Evolutionary conservation across 1,140 invertebrate genomes (phyloP), one percentile per base, ranked within the genome.

Genomic region (Hycleus phaleratus): DNA sequence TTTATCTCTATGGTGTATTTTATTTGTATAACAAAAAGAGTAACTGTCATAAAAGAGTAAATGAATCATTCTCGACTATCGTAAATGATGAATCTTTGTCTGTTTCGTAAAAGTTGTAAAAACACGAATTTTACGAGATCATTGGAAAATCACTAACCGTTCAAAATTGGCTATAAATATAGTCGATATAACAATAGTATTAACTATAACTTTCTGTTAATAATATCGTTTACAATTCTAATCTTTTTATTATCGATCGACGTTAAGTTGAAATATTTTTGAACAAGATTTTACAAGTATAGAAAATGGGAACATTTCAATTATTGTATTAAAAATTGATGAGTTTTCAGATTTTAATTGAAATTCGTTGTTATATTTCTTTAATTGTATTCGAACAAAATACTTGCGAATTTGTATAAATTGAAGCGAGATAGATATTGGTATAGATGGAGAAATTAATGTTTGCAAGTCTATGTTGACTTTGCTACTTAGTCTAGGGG

Each of bases 261-360:
- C 52, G 59, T 18, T 18, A 56, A 44, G 52, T 56, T 61, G 62
- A 64, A 66, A 60, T 64, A 49, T 60, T 60, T 62, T 52, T 46
- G 58, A 59, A 67, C 65, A 58, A 56, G 64, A 58, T 67, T 67
- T 67, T 65, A 60, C 63, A 58, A 58, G 55, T 56, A 62, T 64
- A 18, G 18, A 18, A 18, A 18, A 18, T 18, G 18, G 18, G 18
- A 18, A 18, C 18, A 18, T 18, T 18, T 18, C 18, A 18, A 18
- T 18, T 1, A 18, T 18, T 18, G 18, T 18, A 67, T 67, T 60
- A 63, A 46, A 38, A 39, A 63, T 63, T 63, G 65, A 63, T 63
- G 58, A 48, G 43, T 54, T 56, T 58, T 56, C 47, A 56, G 58
- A 38, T 24, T 48, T 32, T 46, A 60, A 60, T 51, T 11, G 40